Evolutionary conservation across 2,888 invertebrate species (phyloP).

Genomic region (Drosophila stalkeri): DNA sequence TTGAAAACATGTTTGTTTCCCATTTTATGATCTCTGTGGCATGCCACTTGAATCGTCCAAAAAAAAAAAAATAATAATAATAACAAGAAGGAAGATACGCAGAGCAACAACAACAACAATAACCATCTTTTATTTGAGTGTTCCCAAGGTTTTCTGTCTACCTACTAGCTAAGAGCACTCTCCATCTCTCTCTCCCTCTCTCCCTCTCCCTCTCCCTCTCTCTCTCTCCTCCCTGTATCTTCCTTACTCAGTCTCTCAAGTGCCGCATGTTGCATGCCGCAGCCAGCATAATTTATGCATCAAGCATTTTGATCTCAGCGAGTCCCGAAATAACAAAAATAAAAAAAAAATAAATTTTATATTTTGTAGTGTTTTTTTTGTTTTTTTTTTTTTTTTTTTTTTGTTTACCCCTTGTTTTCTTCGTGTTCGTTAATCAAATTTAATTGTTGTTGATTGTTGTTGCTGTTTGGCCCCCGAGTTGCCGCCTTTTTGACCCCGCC

Average conservation of each 20-base stretch:
- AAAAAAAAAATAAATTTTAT: too few relatives aligned
- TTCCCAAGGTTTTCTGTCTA: slow-evolving; percentile 60
- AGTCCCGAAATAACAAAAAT: slow-evolving; percentile 2
- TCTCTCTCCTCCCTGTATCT: background rate
- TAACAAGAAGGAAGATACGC: background rate
- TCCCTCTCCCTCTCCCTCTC: background rate
- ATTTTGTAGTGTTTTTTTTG: too few relatives aligned
- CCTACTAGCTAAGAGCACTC: slow-evolving; percentile 49
- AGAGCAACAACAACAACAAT: background rate
- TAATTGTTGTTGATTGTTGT: slow-evolving; percentile 65
- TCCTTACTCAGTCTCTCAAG: slow-evolving; percentile 1
- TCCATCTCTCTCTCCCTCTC: background rate
- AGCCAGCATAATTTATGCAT: slow-evolving; percentile 72
- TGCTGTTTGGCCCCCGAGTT: background rate
- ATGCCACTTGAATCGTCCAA: slow-evolving; percentile 35
- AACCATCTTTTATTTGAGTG: slow-evolving; percentile 27
- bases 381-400: too few relatives aligned
- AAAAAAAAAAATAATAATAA: too few relatives aligned
- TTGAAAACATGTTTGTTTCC: slow-evolving; percentile 17
- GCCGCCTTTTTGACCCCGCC: background rate
- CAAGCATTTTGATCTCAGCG: slow-evolving; percentile 32
- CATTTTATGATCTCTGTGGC: slow-evolving; percentile 22
- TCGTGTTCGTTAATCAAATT: slow-evolving; percentile 63
- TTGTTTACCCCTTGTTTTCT: background rate
- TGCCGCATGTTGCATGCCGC: slow-evolving; percentile 51